Conservation (phyloP, 2,113 vertebrate genomes). For the Porphyrio hochstetteri region DNA sequence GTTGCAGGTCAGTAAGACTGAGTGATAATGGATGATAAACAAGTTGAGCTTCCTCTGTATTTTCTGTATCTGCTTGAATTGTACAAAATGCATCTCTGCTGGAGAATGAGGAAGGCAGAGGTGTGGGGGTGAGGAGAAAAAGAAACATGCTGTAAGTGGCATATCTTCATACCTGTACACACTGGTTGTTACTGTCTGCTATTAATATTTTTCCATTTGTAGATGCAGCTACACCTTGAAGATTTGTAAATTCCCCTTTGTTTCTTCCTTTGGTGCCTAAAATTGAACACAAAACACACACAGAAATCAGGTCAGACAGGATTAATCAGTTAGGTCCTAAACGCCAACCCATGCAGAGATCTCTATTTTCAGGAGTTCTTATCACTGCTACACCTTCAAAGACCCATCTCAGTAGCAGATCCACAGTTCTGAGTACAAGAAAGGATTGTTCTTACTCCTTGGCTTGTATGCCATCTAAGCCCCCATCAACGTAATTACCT, state of each 20-base stretch:
- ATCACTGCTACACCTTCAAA: background rate
- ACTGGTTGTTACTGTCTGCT: conserved; percentile 99
- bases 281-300: conserved; percentile 46
- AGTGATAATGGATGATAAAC: background rate
- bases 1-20: background rate
- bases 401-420: background rate
- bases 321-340: background rate
- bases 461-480: background rate
- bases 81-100: background rate
- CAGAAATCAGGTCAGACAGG: conserved; percentile 9
- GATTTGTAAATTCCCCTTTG: conserved; percentile 98
- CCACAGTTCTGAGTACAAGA: background rate
- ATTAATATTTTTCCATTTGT: conserved; percentile 91
- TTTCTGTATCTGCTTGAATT: background rate
- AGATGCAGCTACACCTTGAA: conserved; percentile 94
- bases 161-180: conserved; percentile 89
- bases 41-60: background rate
- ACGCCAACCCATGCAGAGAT: background rate
- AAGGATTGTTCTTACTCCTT: background rate
- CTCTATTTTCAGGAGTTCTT: background rate
- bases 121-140: background rate
- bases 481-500: background rate
- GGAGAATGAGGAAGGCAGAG: background rate
- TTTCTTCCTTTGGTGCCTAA: conserved; percentile 97
- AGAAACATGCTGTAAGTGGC: background rate